Percentiles rank a stretch among this genome's conserved stretches.
phyloP scores from a whole-genome alignment of 2,888 invertebrate species.

The Mellilla xanthometata region DNA sequence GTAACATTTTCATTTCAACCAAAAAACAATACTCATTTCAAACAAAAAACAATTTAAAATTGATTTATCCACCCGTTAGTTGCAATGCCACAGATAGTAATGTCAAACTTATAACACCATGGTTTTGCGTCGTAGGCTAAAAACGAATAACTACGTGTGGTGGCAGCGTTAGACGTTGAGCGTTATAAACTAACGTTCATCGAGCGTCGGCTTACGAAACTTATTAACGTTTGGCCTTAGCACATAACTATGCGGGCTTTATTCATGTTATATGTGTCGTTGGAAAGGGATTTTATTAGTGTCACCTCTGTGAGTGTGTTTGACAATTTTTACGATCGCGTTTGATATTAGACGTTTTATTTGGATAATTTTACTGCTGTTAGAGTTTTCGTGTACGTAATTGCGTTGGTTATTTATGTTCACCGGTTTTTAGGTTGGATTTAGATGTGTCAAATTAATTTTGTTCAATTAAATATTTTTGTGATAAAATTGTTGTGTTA shows the following conservation, averaged over 20 bases:
- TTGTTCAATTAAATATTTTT: background rate
- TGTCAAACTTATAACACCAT: too few relatives aligned
- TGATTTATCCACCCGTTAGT: too few relatives aligned
- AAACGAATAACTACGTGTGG: too few relatives aligned
- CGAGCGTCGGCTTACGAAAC: constrained; percentile 29
- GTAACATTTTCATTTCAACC: too few relatives aligned
- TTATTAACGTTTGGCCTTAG: constrained; percentile 32
- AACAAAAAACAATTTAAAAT: too few relatives aligned
- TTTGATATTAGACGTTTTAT: constrained; percentile 28
- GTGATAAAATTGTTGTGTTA: background rate
- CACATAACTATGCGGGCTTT: constrained; percentile 30
- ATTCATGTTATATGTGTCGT: constrained; percentile 30
- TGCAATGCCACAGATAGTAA: too few relatives aligned
- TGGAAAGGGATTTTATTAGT: constrained; percentile 30
- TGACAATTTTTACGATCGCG: constrained; percentile 32
- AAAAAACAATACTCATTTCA: too few relatives aligned
- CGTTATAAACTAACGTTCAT: constrained; percentile 46
- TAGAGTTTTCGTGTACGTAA: constrained; percentile 22
- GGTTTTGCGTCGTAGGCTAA: too few relatives aligned
- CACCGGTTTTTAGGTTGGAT: constrained; percentile 6
- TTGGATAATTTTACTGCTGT: constrained; percentile 25
- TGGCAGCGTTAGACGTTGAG: too few relatives aligned
- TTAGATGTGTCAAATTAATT: background rate
- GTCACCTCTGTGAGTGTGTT: constrained; percentile 29
- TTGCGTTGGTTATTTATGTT: too few relatives aligned